Evolutionary conservation across 2,888 invertebrate species (phyloP).

Genomic region (Drosophila tripunctata): DNA sequence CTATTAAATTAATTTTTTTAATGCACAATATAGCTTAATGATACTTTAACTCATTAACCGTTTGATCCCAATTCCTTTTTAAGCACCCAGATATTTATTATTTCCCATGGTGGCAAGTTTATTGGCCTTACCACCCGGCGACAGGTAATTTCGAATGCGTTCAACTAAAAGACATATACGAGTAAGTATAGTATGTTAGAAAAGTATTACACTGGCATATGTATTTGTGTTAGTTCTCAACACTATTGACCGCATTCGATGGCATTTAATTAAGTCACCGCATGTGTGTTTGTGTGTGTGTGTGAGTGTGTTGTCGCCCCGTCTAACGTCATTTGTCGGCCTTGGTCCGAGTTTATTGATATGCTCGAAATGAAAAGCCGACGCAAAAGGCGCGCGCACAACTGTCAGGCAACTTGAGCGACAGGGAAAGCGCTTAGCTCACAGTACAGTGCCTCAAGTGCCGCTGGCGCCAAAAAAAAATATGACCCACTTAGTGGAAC

Average conservation of each 20-base stretch:
- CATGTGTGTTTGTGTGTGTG: slow-evolving; percentile 34
- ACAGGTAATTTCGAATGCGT: slow-evolving; percentile 52
- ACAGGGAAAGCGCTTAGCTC: slow-evolving; percentile 44
- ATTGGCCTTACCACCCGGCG: slow-evolving; percentile 60
- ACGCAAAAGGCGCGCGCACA: slow-evolving; percentile 7
- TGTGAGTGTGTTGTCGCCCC: neutral
- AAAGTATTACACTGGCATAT: neutral
- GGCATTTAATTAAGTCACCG: slow-evolving; percentile 53
- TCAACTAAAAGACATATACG: slow-evolving; percentile 1
- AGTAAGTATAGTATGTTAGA: neutral
- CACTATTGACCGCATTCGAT: slow-evolving; percentile 46
- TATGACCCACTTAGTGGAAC: slow-evolving; percentile 62
- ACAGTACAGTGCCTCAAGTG: slow-evolving; percentile 36
- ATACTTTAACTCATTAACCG: too few relatives aligned
- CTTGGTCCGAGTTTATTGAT: slow-evolving; percentile 40
- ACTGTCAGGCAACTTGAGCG: slow-evolving; percentile 59
- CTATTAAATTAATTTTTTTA: too few relatives aligned
- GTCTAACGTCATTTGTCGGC: slow-evolving; percentile 44
- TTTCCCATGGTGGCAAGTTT: slow-evolving; percentile 38
- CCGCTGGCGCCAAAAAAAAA: slow-evolving; percentile 63
- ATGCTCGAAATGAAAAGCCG: slow-evolving; percentile 21
- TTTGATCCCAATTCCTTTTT: too few relatives aligned
- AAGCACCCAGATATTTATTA: neutral
- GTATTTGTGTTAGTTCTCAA: slow-evolving; percentile 32
- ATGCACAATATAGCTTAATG: too few relatives aligned